These are phyloP conservation scores for Grus americana DNA, from an alignment of 2,113 vertebrate species.

Conservation along the genomic window DNA sequence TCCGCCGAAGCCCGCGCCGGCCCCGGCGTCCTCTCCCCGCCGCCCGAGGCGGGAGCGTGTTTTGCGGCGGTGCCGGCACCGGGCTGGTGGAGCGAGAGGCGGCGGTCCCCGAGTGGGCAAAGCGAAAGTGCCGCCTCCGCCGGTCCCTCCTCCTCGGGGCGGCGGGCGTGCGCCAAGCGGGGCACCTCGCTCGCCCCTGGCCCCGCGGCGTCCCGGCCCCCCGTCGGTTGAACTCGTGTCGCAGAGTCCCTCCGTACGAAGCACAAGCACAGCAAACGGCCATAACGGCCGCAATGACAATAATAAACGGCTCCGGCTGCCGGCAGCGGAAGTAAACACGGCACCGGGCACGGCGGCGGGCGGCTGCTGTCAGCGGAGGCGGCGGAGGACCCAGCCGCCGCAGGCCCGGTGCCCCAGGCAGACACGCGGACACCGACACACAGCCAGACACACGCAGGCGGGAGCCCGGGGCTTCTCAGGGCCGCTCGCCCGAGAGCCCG, in stretches of 20 bases:
- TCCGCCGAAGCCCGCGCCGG: neutral
- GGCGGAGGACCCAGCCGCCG: neutral
- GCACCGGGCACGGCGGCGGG: neutral
- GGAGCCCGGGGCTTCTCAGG: neutral
- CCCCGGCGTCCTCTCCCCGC: too few species aligned
- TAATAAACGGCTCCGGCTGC: neutral
- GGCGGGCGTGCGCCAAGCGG: neutral
- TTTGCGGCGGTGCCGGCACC: neutral
- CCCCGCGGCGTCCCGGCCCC: neutral
- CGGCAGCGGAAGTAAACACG: neutral
- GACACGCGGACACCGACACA: neutral
- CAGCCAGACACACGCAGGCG: neutral
- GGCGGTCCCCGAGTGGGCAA: neutral
- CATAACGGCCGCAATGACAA: neutral
- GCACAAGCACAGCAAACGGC: neutral
- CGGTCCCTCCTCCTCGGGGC: neutral
- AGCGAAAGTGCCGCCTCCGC: neutral
- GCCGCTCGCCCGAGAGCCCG: neutral
- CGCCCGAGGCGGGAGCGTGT: neutral
- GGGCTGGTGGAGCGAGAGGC: neutral
- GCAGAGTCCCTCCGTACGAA: neutral
- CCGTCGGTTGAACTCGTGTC: neutral
- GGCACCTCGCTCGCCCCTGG: too few species aligned
- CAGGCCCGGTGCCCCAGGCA: neutral
- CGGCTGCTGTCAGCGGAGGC: neutral